Evolutionary conservation across 2,113 vertebrate genomes (phyloP).

Genomic region (Asarcornis scutulata): DNA sequence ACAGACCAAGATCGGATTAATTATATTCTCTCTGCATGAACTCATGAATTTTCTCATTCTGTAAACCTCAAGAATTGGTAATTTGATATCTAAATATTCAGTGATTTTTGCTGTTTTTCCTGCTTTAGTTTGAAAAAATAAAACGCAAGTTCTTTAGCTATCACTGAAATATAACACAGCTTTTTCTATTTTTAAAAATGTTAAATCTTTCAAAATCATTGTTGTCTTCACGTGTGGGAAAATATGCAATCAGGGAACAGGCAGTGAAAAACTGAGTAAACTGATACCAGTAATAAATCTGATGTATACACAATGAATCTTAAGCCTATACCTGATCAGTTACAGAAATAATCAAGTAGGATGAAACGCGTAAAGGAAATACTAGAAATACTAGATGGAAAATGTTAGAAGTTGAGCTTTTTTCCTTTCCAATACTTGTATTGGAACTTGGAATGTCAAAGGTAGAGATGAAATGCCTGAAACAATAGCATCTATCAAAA

Average conservation of each 20-base stretch:
- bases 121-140: background rate
- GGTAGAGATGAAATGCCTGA: background rate
- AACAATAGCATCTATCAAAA: background rate
- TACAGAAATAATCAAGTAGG: background rate
- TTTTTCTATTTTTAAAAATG: background rate
- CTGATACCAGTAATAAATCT: slow-evolving; percentile 5
- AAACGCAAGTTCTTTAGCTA: background rate
- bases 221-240: slow-evolving; percentile 6
- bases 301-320: background rate
- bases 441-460: background rate
- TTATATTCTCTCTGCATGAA: background rate
- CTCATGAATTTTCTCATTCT: background rate
- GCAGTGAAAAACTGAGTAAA: slow-evolving; percentile 1
- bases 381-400: background rate
- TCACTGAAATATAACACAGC: background rate
- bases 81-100: background rate
- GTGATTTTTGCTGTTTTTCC: background rate
- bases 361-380: background rate
- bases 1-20: background rate
- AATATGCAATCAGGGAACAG: background rate
- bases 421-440: background rate
- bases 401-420: background rate
- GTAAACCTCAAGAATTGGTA: background rate
- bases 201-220: background rate
- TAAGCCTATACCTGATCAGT: background rate